Evolutionary conservation across 2,797 vertebrate species (phyloP), one percentile per base, ranked within the genome.

Genomic region (Notamacropus eugenii): DNA sequence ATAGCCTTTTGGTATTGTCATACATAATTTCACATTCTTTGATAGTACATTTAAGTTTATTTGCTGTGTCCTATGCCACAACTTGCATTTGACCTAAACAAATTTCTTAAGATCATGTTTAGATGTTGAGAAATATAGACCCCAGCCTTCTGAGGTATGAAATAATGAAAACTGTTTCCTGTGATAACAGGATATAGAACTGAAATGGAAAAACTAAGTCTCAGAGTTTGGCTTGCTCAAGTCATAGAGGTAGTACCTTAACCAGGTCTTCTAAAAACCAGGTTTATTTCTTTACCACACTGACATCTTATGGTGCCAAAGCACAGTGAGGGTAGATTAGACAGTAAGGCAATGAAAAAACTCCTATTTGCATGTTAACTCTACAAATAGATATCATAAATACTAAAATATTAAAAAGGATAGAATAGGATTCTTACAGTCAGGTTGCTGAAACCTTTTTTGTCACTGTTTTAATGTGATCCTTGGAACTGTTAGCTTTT

Each of bases 81-180:
- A 87, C 46, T 90, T 96, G 92, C 31, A n/a, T 96, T 96, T 93
- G 46, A 95, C 54, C 91, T n/a, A 40, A 93, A 46, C 5, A 55
- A 52, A 59, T 4, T 14, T 31, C 28, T 87, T 96, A 50, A 24
- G 40, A 28, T 46, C 40, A 46, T 87, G 40, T 46, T 87, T 6
- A 92, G 52, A 22, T 92, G 46, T 6, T 0, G 34, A 93, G 0
- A 46, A 54, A n/a, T 91, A 92, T 90, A 96, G 58, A 67, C 27
- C 91, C 12, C 28, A 92, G 22, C 74, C 55, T 54, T 95, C 93
- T 92, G 19, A 27, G 95, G 8, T 82, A 94, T 93, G 54, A 91
- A 93, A 34, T 90, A 16, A 58, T 90, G 10, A 62, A 95, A 92
- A 82, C 91, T 95, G 19, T 96, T 57, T 92, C 28, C 59, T 93